These are phyloP conservation scores for Porites divaricata DNA, from an alignment of 92 coral and sea anemone genomes.

Conservation along the genomic window DNA sequence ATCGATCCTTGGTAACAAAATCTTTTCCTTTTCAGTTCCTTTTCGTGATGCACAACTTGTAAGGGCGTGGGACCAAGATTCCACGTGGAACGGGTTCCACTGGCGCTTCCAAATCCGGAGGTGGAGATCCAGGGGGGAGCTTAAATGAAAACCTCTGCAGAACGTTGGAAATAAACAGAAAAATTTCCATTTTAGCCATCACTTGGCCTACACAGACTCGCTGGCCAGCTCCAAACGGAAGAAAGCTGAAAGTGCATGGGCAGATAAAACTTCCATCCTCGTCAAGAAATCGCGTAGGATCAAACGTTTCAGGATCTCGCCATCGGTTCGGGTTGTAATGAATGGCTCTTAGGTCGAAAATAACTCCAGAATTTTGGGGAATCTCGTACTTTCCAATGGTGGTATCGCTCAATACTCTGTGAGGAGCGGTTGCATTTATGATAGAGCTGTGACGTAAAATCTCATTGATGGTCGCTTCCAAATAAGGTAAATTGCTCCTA, in stretches of 20 bases:
- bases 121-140: slow-evolving; percentile 67
- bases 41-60: slow-evolving; percentile 62
- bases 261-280: slow-evolving; percentile 47
- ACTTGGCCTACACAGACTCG: slow-evolving; percentile 84
- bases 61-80: slow-evolving; percentile 80
- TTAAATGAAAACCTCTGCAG: slow-evolving; percentile 75
- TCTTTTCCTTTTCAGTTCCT: not conserved
- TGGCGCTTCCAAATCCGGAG: slow-evolving; percentile 79
- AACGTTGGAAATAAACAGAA: slow-evolving; percentile 74
- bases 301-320: slow-evolving; percentile 74
- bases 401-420: slow-evolving; percentile 54
- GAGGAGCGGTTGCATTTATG: slow-evolving; percentile 50
- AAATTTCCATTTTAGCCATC: slow-evolving; percentile 77
- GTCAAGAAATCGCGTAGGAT: slow-evolving; percentile 79
- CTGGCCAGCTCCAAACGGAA: slow-evolving; percentile 89
- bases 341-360: slow-evolving; percentile 81
- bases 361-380: slow-evolving; percentile 71
- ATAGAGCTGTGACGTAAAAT: slow-evolving; percentile 59
- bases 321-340: slow-evolving; percentile 81
- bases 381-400: slow-evolving; percentile 50
- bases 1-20: too few relatives aligned
- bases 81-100: slow-evolving; percentile 52
- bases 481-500: slow-evolving; percentile 56
- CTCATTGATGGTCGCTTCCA: slow-evolving; percentile 65
- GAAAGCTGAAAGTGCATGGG: slow-evolving; percentile 71